Evolutionary conservation across 2,797 vertebrate genomes (phyloP).

Genomic region (Ceyx erithaca): DNA sequence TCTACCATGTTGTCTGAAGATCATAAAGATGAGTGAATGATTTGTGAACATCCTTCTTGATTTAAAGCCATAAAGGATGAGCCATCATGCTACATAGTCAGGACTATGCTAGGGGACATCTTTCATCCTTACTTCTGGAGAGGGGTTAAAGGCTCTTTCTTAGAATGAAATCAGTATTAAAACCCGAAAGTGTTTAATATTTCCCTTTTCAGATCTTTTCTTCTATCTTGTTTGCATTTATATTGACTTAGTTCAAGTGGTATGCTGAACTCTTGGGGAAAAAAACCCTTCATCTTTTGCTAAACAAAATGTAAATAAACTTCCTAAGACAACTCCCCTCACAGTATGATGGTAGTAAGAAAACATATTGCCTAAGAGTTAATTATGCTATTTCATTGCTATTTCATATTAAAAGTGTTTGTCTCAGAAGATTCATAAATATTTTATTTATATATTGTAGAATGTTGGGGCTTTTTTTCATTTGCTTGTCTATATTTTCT

Average conservation of each 20-base stretch:
- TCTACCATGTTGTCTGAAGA: background rate
- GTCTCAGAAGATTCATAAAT: background rate
- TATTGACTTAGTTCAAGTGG: background rate
- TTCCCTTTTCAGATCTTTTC: background rate
- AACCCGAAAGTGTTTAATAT: background rate
- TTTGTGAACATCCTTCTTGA: background rate
- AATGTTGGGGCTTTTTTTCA: background rate
- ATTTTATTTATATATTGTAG: conserved; percentile 22
- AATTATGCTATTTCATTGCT: background rate
- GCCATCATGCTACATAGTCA: background rate
- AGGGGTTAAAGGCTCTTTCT: background rate
- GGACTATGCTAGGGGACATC: background rate
- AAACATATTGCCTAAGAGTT: background rate
- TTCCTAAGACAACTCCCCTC: background rate
- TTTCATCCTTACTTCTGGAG: background rate
- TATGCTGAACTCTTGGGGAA: background rate
- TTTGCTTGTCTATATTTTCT: background rate
- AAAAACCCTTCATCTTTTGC: background rate
- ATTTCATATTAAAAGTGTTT: background rate
- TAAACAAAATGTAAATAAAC: conserved; percentile 46
- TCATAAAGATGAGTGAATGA: background rate
- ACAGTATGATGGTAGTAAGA: background rate
- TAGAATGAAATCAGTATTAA: background rate
- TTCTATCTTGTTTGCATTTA: background rate
- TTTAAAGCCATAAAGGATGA: background rate